These are phyloP conservation scores for Antrozous pallidus DNA, from an alignment of 2,797 vertebrate genomes.

Conservation along the genomic window DNA sequence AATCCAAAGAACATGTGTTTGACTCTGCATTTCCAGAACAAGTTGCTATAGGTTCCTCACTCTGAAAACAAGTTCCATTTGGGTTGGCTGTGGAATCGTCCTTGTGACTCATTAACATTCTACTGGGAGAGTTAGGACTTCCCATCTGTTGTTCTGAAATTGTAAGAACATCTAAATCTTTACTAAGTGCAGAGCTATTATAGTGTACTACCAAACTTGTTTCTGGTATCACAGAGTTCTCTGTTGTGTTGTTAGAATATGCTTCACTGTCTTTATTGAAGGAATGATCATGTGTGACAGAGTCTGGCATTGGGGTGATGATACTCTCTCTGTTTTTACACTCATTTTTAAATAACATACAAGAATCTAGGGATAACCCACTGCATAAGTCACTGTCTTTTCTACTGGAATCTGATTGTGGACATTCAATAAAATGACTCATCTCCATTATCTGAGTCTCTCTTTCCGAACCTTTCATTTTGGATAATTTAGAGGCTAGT, in stretches of 20 bases:
- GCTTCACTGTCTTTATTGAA: background rate
- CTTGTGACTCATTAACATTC: background rate
- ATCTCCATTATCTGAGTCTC: slow-evolving; percentile 41
- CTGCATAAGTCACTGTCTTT: slow-evolving; percentile 23
- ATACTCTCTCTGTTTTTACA: slow-evolving; percentile 36
- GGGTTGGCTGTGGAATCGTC: slow-evolving; percentile 23
- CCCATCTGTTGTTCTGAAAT: slow-evolving; percentile 60
- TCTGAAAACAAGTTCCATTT: slow-evolving; percentile 19
- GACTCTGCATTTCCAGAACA: slow-evolving; percentile 54
- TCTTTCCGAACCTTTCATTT: slow-evolving; percentile 82
- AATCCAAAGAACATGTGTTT: slow-evolving; percentile 77
- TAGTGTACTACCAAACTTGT: slow-evolving; percentile 18
- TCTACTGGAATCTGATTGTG: slow-evolving; percentile 52
- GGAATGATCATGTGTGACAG: background rate
- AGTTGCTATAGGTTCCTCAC: background rate
- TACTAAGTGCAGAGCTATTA: background rate
- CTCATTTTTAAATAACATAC: slow-evolving; percentile 52
- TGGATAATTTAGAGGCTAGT: slow-evolving; percentile 89
- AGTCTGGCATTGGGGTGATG: background rate
- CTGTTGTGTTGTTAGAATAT: background rate
- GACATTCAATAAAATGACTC: slow-evolving; percentile 56
- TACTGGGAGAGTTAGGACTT: background rate
- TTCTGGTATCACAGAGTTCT: slow-evolving; percentile 51
- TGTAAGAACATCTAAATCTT: background rate
- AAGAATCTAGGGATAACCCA: slow-evolving; percentile 45